Conservation (phyloP, 2,888 invertebrate genomes). For the Eretmocerus hayati region DNA sequence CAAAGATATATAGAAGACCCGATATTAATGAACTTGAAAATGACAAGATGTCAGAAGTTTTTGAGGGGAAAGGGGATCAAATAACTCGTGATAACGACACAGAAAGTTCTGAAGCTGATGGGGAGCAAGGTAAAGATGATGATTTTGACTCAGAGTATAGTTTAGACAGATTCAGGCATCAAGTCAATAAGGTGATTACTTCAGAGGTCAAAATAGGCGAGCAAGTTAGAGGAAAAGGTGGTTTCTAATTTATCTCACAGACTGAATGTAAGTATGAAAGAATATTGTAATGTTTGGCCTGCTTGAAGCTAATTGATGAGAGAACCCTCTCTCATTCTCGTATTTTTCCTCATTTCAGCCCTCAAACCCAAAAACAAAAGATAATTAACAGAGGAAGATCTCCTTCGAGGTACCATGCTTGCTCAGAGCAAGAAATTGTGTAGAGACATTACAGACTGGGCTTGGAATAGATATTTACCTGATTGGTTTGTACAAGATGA, state of each 20-base stretch:
- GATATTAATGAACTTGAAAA: constrained; percentile 84
- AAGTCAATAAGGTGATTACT: constrained; percentile 44
- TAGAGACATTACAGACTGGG: constrained; percentile 82
- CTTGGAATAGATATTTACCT: constrained; percentile 91
- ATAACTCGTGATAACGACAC: constrained; percentile 40
- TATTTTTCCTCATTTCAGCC: no score
- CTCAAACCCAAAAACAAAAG: constrained; percentile 47
- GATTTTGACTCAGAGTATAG: constrained; percentile 24
- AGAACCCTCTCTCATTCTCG: no score
- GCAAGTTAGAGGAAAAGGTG: constrained; percentile 51
- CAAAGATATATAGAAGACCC: constrained; percentile 75
- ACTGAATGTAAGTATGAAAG: constrained; percentile 49
- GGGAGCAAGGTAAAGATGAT: constrained; percentile 20
- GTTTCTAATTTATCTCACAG: constrained; percentile 63
- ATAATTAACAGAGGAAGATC: constrained; percentile 75
- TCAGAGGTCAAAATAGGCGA: constrained; percentile 29
- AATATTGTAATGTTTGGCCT: no score
- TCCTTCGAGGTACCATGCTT: constrained; percentile 89
- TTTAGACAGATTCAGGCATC: constrained; percentile 48
- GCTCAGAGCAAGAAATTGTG: constrained; percentile 84
- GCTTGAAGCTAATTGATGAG: no score
- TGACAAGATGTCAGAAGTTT: constrained; percentile 67
- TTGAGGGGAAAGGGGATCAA: constrained; percentile 62
- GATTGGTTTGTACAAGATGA: constrained; percentile 97
- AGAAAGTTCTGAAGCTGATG: constrained; percentile 14